Base-by-base conservation (phyloP, 1,140 invertebrate genomes). In the Asobara japonica region DNA sequence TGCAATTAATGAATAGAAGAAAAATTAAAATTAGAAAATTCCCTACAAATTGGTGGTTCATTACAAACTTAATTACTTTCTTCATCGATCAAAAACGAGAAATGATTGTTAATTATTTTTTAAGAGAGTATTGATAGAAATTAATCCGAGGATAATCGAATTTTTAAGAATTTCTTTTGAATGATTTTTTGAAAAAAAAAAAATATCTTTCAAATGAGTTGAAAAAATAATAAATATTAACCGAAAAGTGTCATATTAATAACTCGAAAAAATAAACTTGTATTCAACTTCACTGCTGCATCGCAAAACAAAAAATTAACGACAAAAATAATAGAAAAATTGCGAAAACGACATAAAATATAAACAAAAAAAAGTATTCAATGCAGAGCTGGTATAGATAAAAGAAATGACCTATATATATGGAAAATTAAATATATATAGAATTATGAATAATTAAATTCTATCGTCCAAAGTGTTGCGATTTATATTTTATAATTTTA, bases 401-500 rank as follows among this genome's bases (percentile, higher is more conserved):
- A 68, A 18, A 66, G 62, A 45, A 16, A n/a, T 45, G n/a, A 45
- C 18, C n/a, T 45, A 45, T 60, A 69, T 11, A 5, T 68, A 13
- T 48, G 48, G 30, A 71, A 33, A 51, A 51, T 64, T 11, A 41
- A 65, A 60, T 48, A 72, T 31, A 45, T 13, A 70, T 66, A 72
- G 18, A 72, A 71, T 71, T 69, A 74, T 56, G 29, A 76, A 75
- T 72, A 71, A 72, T 72, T 72, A 75, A 29, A 71, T 73, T 64
- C 65, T 78, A 61, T 82, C 76, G 79, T 83, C 77, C 77, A 80
- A 74, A 80, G 11, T 78, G 76, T 83, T 83, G 76, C 77, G 75
- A 83, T 72, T 75, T 77, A 76, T 84, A 83, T 79, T 84, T 84
- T 80, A 78, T 84, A 83, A 84, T 84, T 85, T 84, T 79, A 84